Conservation (phyloP, 2,888 invertebrate genomes). For the Brenthis daphne region DNA sequence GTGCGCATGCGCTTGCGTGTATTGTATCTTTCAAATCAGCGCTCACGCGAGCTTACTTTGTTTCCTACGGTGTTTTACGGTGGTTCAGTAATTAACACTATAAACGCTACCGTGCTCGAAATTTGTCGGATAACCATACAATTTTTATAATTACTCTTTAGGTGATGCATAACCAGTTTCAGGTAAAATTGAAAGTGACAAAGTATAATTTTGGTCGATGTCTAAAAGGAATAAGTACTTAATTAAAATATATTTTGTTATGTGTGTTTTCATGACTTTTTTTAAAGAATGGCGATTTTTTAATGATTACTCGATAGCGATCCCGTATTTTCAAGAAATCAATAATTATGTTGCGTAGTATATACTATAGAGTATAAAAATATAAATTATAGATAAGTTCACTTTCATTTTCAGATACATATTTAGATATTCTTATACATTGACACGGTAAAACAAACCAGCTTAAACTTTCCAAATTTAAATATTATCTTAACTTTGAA, state of each 20-base stretch:
- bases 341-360: too few relatives aligned
- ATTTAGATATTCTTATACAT: background rate
- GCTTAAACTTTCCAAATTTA: background rate
- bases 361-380: too few relatives aligned
- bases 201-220: too few relatives aligned
- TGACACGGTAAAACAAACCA: background rate
- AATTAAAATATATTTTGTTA: too few relatives aligned
- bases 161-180: background rate
- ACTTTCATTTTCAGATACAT: background rate
- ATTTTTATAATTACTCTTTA: background rate
- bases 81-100: conserved; percentile 22
- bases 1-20: conserved; percentile 57
- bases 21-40: conserved; percentile 40
- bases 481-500: background rate
- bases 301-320: too few relatives aligned
- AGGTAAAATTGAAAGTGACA: background rate
- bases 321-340: too few relatives aligned
- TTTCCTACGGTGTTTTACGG: conserved; percentile 17
- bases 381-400: background rate
- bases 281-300: too few relatives aligned
- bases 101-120: conserved; percentile 3
- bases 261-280: too few relatives aligned
- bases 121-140: background rate
- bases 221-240: too few relatives aligned
- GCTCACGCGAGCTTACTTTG: conserved; percentile 47